A percentile compares a stretch with the other conserved stretches of the same genome.
Conservation (phyloP, 2,888 invertebrate species). For the Dromius quadrimaculatus region DNA sequence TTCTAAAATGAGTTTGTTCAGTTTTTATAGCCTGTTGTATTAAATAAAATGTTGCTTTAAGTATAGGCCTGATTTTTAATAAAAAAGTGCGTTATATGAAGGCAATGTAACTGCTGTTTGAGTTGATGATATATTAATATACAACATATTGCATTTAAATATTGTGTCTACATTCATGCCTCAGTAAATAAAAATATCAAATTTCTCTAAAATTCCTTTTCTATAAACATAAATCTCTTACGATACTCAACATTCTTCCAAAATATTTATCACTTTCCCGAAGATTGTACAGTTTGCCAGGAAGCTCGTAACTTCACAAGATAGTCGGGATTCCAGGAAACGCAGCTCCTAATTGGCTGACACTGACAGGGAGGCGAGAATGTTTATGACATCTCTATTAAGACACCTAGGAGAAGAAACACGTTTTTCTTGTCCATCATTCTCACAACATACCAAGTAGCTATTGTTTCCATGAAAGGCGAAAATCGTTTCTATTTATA, state of each 20-base stretch:
- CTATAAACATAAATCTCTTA: not conserved
- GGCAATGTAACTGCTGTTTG: no score
- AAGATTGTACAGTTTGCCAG: not conserved
- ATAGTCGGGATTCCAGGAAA: constrained; percentile 36
- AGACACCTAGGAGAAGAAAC: constrained; percentile 23
- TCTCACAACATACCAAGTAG: constrained; percentile 6
- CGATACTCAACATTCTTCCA: not conserved
- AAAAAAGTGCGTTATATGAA: no score
- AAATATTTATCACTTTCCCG: constrained; percentile 1
- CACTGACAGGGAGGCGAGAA: constrained; percentile 41
- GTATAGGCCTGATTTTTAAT: no score
- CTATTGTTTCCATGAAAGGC: constrained; percentile 17
- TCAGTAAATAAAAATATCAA: not conserved
- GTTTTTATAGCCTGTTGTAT: no score
- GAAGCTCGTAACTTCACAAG: constrained; percentile 14
- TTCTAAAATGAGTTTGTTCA: no score
- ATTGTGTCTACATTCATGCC: no score
- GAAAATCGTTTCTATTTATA: constrained; percentile 23
- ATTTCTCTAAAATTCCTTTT: not conserved
- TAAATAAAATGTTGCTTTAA: no score
- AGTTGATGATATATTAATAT: no score
- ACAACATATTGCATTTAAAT: no score
- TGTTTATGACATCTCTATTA: constrained; percentile 46
- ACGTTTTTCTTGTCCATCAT: constrained; percentile 22
- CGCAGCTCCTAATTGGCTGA: constrained; percentile 45